These are phyloP conservation scores for Daphoenositta chrysoptera DNA, from an alignment of 2,113 vertebrate species.

Conservation along the genomic window DNA sequence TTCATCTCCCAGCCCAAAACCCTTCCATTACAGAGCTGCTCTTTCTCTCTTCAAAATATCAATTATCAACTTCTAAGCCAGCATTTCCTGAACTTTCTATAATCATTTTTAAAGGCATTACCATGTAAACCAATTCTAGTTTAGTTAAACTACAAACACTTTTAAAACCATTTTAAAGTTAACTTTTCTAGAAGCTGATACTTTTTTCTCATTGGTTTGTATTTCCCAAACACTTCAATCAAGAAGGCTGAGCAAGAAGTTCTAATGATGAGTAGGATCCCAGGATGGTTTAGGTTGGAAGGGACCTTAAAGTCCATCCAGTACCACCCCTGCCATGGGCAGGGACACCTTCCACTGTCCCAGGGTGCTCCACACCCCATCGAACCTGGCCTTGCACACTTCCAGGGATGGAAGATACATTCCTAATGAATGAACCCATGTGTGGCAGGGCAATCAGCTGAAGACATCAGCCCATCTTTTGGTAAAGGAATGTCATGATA, in stretches of 20 bases:
- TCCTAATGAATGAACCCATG: not conserved
- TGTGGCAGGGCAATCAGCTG: not conserved
- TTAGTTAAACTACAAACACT: not conserved
- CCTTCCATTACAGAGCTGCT: not conserved
- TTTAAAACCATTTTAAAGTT: not conserved
- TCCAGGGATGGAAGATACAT: not conserved
- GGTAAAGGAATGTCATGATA: not conserved
- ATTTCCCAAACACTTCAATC: not conserved
- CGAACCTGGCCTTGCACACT: not conserved
- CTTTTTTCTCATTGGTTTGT: not conserved
- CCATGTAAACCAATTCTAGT: accelerated
- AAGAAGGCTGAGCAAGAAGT: not conserved
- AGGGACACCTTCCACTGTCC: not conserved
- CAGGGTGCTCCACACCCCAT: accelerated
- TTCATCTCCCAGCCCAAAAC: not conserved
- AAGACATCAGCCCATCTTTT: not conserved
- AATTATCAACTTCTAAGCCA: not conserved
- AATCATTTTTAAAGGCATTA: not conserved
- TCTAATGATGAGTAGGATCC: not conserved
- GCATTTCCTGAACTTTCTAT: not conserved
- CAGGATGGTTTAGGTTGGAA: not conserved
- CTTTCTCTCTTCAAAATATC: not conserved
- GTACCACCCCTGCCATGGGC: not conserved
- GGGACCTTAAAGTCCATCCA: not conserved
- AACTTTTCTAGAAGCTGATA: accelerated